A percentile compares a stretch with the other conserved stretches of the same genome.
Evolutionary conservation across 2,797 vertebrate species (phyloP).

Genomic region (Pristis pectinata): DNA sequence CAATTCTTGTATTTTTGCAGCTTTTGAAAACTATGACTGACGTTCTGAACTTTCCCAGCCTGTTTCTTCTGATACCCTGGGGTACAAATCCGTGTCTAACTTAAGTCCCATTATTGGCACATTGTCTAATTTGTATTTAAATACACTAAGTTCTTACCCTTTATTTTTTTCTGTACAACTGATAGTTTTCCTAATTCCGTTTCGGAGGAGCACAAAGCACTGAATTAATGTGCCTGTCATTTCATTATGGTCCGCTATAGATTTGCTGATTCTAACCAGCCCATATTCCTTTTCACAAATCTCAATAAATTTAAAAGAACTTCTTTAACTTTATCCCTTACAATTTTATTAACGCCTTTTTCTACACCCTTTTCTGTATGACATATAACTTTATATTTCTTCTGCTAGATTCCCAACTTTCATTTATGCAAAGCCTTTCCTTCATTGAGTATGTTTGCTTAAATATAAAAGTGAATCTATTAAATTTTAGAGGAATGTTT

Average conservation of each 20-base stretch:
- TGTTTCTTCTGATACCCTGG: neutral
- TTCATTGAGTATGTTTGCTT: neutral
- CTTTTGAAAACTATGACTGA: neutral
- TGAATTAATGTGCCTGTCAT: neutral
- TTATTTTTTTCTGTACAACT: neutral
- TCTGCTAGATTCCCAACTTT: neutral
- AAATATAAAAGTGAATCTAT: neutral
- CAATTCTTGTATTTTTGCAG: neutral
- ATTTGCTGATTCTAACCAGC: neutral
- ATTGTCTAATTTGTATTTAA: neutral
- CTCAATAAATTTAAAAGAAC: neutral
- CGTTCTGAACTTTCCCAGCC: neutral
- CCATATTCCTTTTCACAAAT: neutral
- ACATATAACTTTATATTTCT: neutral
- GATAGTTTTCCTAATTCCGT: neutral
- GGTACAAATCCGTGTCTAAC: neutral
- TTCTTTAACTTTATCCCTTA: neutral
- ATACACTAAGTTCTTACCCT: neutral
- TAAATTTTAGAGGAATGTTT: neutral
- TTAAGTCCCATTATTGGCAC: neutral
- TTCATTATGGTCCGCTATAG: neutral
- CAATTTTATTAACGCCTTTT: neutral
- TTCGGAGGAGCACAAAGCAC: neutral
- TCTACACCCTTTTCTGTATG: neutral
- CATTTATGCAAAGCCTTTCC: neutral